Conservation (phyloP, 1,140 invertebrate species). For the Cylas formicarius region DNA sequence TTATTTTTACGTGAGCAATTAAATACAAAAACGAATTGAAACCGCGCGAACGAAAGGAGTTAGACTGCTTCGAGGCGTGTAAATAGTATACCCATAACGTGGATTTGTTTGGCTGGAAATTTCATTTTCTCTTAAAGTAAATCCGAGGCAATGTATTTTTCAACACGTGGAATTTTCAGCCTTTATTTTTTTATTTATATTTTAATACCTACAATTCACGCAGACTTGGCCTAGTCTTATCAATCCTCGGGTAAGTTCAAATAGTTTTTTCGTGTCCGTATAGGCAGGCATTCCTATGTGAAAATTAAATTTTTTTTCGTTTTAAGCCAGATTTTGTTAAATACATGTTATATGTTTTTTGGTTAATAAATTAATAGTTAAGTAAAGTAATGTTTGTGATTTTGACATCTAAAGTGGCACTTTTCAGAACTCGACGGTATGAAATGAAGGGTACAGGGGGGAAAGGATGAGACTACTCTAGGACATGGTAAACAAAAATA, state of each 20-base stretch:
- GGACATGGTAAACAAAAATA: too few relatives aligned
- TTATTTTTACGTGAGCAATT: too few relatives aligned
- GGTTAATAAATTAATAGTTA: too few relatives aligned
- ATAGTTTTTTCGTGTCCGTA: background rate
- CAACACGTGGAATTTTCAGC: constrained; percentile 28
- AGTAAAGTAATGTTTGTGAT: too few relatives aligned
- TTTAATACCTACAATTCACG: constrained; percentile 22
- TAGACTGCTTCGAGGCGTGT: constrained; percentile 30
- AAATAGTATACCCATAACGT: constrained; percentile 9
- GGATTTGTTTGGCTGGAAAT: constrained; percentile 26
- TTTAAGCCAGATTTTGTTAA: too few relatives aligned
- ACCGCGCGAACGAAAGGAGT: too few relatives aligned
- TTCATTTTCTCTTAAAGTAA: constrained; percentile 19
- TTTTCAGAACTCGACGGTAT: too few relatives aligned
- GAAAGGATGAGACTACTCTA: too few relatives aligned
- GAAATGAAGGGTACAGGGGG: too few relatives aligned
- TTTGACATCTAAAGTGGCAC: too few relatives aligned
- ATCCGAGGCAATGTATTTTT: constrained; percentile 5
- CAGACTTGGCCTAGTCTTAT: constrained; percentile 28
- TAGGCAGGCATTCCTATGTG: constrained; percentile 9
- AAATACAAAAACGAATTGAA: too few relatives aligned
- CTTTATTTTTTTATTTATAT: constrained; percentile 32
- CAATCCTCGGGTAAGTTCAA: background rate
- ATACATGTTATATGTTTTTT: too few relatives aligned
- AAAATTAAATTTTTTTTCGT: constrained; percentile 1